Evolutionary conservation across 2,113 vertebrate genomes (phyloP), one percentile per base, ranked within the genome.

Genomic region (Sturnus vulgaris): DNA sequence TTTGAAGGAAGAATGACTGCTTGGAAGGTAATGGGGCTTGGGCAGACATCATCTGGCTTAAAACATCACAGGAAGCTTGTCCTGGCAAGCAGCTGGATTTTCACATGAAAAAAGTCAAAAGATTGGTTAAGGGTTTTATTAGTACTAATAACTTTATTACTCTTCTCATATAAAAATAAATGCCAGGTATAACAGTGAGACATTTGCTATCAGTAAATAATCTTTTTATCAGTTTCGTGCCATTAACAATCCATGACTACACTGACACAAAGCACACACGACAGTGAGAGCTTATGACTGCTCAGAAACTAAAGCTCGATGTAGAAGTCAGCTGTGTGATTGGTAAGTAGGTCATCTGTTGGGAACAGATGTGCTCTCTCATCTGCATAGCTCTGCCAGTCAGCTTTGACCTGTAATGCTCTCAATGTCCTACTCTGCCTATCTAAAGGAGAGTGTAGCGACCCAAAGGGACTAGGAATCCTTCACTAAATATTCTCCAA

Each of bases 361-460:
- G 19, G 64, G 69, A 92, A 50, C 86, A 95, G 95, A 89, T 94
- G 93, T 82, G 84, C 81, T 71, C 76, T 61, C 78, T 78, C 73
- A 78, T 84, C 84, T 84, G 77, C 52, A 44, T 31, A 75, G 81
- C 64, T 70, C 57, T 91, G 56, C 66, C 35, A 42, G 24, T 44
- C 57, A 4, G 47, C 33, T 94, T 73, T 71, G 52, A 81, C 60
- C 24, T 79, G 10, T 40, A 55, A 64, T 63, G 65, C 81, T 61
- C 81, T 70, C 47, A 78, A 47, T 18, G 52, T 35, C 52, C 47
- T 68, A 23, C 47, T 84, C 77, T 87, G 46, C 77, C 60, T 56
- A 7, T 27, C 60, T 70, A 31, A 80, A 66, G 25, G 15, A 30
- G 59, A 61, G 8, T 12, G 20, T 6, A 14, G 28, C 40, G n/a